These are phyloP conservation scores for Periophthalmus magnuspinnatus DNA, from an alignment of 2,797 vertebrate species.

Conservation along the genomic window DNA sequence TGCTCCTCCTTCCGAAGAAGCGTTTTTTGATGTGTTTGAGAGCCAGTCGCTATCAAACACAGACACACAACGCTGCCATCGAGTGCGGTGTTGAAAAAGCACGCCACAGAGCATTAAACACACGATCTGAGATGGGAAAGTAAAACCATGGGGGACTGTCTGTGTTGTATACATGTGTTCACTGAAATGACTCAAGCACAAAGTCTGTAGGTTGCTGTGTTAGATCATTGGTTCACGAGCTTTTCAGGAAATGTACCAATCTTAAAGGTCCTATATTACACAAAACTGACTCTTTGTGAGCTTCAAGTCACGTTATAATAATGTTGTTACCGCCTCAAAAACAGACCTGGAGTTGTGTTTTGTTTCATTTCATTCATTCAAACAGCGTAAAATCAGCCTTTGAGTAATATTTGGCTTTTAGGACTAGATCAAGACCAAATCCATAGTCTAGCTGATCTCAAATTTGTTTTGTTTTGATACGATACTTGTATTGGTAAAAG, in stretches of 20 bases:
- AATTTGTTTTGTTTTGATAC: too few species aligned
- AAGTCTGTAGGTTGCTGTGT: slow-evolving; percentile 23
- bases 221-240: background rate
- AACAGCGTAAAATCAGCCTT: too few species aligned
- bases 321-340: too few species aligned
- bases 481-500: too few species aligned
- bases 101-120: slow-evolving; percentile 73
- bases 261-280: background rate
- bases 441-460: too few species aligned
- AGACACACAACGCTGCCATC: slow-evolving; percentile 46
- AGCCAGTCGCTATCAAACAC: slow-evolving; percentile 58
- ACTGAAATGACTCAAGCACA: slow-evolving; percentile 44
- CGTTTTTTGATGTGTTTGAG: slow-evolving; percentile 20
- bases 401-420: too few species aligned
- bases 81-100: slow-evolving; percentile 33
- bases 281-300: too few species aligned
- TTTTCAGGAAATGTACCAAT: background rate
- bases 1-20: slow-evolving; percentile 50
- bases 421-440: too few species aligned
- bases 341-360: too few species aligned
- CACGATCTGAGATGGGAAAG: slow-evolving; percentile 48
- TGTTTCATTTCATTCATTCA: too few species aligned
- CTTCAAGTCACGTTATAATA: too few species aligned
- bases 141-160: slow-evolving; percentile 56
- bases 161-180: slow-evolving; percentile 71